A percentile compares a stretch with the other conserved stretches of the same genome.
Conservation (phyloP, 2,888 invertebrate genomes). For the Chalcis sispes region DNA sequence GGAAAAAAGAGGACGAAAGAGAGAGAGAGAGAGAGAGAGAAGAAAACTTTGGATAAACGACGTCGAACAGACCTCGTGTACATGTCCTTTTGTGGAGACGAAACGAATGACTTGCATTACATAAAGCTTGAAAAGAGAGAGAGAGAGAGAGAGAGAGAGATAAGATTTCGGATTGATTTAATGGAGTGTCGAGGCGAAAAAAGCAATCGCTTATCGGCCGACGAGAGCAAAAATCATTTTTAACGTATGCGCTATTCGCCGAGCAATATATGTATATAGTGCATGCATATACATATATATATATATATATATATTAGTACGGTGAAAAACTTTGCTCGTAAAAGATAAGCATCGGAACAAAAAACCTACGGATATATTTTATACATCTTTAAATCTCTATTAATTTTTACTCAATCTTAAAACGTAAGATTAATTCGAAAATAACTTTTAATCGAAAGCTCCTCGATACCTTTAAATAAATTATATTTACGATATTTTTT, state of each 20-base stretch:
- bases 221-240: slow-evolving; percentile 1
- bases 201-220: slow-evolving; percentile 6
- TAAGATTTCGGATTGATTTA: slow-evolving; percentile 36
- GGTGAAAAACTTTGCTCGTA: slow-evolving; percentile 12
- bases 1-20: neutral
- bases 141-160: slow-evolving; percentile 19
- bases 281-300: no score
- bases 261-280: neutral
- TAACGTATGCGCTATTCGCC: neutral
- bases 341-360: no score
- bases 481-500: no score
- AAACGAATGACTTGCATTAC: slow-evolving; percentile 21
- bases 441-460: no score
- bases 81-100: neutral
- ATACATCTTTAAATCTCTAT: no score
- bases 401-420: no score
- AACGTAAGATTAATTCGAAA: no score
- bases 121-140: neutral
- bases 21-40: neutral
- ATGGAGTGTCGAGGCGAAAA: neutral
- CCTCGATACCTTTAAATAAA: neutral
- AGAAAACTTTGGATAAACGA: neutral
- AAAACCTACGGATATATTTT: no score
- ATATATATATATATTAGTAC: no score
- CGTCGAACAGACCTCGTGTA: no score